Evolutionary conservation across 1,140 invertebrate species (phyloP).

Genomic region (Oedothorax gibbosus): DNA sequence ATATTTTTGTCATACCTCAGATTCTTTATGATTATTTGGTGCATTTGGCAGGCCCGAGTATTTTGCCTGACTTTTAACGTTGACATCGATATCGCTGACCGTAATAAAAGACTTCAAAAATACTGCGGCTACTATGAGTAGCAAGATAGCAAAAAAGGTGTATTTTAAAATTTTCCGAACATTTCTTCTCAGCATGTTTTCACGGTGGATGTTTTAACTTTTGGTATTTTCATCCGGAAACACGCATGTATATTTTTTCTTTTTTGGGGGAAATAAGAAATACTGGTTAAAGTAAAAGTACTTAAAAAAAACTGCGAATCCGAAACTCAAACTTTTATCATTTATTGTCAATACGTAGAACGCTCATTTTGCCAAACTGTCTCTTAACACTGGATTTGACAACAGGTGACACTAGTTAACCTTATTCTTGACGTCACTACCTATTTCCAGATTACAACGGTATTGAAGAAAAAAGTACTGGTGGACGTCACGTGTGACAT

Average conservation of each 20-base stretch:
- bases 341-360: no score
- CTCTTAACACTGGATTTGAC: no score
- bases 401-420: no score
- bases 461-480: no score
- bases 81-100: slow-evolving; percentile 18
- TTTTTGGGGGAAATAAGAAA: background rate
- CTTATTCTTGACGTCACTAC: no score
- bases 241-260: slow-evolving; percentile 21
- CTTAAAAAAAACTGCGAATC: background rate
- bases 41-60: slow-evolving; percentile 48
- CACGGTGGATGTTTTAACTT: background rate
- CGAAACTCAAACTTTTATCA: no score
- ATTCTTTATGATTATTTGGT: slow-evolving; percentile 25
- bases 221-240: background rate
- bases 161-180: slow-evolving; percentile 45
- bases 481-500: no score
- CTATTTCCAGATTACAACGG: no score
- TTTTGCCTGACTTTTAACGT: slow-evolving; percentile 6
- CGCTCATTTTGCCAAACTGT: no score
- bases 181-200: slow-evolving; percentile 48
- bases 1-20: background rate
- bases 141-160: slow-evolving; percentile 5
- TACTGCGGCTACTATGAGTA: slow-evolving; percentile 10
- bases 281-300: background rate
- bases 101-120: slow-evolving; percentile 39